Base-by-base conservation (phyloP, 1,140 invertebrate species). In the Physella acuta region DNA sequence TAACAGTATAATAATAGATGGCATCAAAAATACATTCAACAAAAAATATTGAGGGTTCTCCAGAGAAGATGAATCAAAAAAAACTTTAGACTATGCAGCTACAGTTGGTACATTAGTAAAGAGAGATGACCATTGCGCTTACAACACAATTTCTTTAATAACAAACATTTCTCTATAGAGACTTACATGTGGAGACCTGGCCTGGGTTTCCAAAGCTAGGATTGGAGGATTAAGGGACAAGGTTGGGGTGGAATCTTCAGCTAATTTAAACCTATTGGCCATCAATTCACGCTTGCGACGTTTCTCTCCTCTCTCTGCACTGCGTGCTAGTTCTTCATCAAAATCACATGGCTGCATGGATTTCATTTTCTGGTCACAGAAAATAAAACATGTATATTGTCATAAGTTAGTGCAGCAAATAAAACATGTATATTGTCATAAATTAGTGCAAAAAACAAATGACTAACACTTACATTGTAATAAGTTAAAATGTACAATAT, bases 321-420 rank as follows among this genome's bases (percentile, higher is more conserved):
- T 82, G 34, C 72, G 73, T 2, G 78, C 80, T 3, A 83, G 30
- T 34, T 84, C 83, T 26, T 80, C 81, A 37, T 79, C 79, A 76
- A 83, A 84, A 65, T 81, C 79, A 53, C 71, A 66, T 4, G 83
- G 83, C 71, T 82, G 83, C 82, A 83, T 83, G 3, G 79, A 83
- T 68, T 80, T 82, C 30, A 72, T 70, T 75, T 81, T 83, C 82
- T 84, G 64, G 16, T 71, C 72, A 64, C 28, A 44, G 26, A 56
- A 26, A 56, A 56, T 26, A 56, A 56, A 16, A 11, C 16, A 56
- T 56, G 53, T 20, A 8, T 56, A 16, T 11, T 26, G 11, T 11
- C 26, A 20, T 16, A 20, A 20, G 26, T 8, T 16, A 56, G 26
- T 56, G 53, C 11, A 56, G 53, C 16, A 8, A 16, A 8, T 5